Conservation (phyloP, 1,140 invertebrate genomes). For the Meteorus sp. region DNA sequence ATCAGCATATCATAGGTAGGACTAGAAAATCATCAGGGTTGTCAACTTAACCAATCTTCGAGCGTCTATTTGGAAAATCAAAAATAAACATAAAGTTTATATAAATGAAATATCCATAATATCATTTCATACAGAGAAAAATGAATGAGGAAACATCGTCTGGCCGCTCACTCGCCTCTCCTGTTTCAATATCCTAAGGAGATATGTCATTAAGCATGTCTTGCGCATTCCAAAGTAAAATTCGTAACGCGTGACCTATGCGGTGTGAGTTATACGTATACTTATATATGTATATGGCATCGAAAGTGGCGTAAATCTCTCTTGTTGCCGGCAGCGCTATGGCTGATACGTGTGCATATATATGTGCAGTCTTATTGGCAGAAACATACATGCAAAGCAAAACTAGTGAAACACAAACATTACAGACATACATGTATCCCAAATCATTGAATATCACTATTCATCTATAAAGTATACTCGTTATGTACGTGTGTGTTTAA, state of each 20-base stretch:
- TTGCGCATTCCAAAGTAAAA: slow-evolving; percentile 23
- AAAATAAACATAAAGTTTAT: no score
- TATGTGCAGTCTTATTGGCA: slow-evolving; percentile 9
- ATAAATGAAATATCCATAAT: no score
- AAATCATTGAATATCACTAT: slow-evolving; percentile 5
- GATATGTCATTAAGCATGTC: slow-evolving; percentile 27
- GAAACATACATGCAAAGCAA: slow-evolving; percentile 14
- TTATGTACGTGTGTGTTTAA: background rate
- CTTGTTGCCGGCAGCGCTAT: slow-evolving; percentile 7
- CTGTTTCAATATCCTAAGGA: slow-evolving; percentile 27
- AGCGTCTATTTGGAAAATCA: no score
- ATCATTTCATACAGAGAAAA: background rate
- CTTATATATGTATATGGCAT: slow-evolving; percentile 2
- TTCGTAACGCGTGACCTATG: slow-evolving; percentile 32
- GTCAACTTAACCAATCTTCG: no score
- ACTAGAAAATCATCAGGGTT: no score
- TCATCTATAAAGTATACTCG: slow-evolving; percentile 4
- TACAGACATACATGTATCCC: slow-evolving; percentile 15
- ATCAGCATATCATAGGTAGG: no score
- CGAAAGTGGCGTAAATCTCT: slow-evolving; percentile 32
- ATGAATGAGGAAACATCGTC: background rate
- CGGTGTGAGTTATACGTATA: slow-evolving; percentile 8
- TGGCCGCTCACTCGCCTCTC: slow-evolving; percentile 21
- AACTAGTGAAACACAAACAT: slow-evolving; percentile 20
- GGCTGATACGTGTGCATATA: slow-evolving; percentile 6